Percentiles rank a stretch among this genome's conserved stretches.
These are phyloP conservation scores for Uloborus plumipes DNA, from an alignment of 2,888 invertebrate species.

Conservation along the genomic window DNA sequence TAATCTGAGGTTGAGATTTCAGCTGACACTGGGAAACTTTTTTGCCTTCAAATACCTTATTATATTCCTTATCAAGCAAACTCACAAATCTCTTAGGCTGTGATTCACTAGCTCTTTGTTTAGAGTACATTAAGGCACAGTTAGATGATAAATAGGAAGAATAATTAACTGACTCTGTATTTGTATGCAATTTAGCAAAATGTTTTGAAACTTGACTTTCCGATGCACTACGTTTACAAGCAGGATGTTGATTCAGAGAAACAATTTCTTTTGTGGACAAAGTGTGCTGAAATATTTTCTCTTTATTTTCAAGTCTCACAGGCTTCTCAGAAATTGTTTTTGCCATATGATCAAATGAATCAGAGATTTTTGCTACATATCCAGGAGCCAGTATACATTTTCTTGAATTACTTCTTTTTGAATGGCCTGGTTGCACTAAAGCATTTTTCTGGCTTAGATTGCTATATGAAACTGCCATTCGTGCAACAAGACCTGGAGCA, in stretches of 20 bases:
- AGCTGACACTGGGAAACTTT: constrained; percentile 56
- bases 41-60: constrained; percentile 64
- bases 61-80: constrained; percentile 65
- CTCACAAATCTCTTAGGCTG: constrained; percentile 45
- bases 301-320: constrained; percentile 6
- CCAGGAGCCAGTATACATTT: constrained; percentile 55
- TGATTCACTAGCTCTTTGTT: constrained; percentile 8
- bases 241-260: not conserved
- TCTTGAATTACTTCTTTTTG: constrained; percentile 19
- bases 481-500: constrained; percentile 60
- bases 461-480: constrained; percentile 64
- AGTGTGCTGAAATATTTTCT: constrained; percentile 12
- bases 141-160: constrained; percentile 22
- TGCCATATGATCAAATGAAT: constrained; percentile 56
- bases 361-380: constrained; percentile 65
- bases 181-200: not conserved
- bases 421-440: constrained; percentile 1
- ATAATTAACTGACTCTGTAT: constrained; percentile 5
- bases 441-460: constrained; percentile 55
- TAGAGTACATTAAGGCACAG: constrained; percentile 1
- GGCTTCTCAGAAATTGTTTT: constrained; percentile 18
- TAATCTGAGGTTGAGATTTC: constrained; percentile 31
- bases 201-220: constrained; percentile 57
- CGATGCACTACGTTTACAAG: constrained; percentile 55
- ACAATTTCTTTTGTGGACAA: constrained; percentile 8